Evolutionary conservation across 2,113 vertebrate species (phyloP).

Genomic region (Xiphias gladius): DNA sequence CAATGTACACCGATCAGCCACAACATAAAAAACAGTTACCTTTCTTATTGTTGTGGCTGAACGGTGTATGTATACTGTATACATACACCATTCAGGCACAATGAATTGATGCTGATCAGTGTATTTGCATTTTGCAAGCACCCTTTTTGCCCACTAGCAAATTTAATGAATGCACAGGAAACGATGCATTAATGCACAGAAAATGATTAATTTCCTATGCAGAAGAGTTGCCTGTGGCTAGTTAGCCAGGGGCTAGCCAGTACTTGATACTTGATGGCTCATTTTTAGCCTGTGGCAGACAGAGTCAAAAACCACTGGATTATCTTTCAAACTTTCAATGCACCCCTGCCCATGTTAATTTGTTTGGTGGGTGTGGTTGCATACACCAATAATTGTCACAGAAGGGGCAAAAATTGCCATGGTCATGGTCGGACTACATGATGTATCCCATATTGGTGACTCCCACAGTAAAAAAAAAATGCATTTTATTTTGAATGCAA

Average conservation of each 20-base stretch:
- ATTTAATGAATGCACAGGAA: constrained; percentile 43
- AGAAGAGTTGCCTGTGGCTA: constrained; percentile 11
- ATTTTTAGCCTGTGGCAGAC: constrained; percentile 9
- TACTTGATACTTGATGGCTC: background rate
- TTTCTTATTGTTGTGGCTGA: no score
- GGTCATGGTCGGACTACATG: background rate
- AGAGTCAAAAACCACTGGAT: background rate
- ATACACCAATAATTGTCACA: background rate
- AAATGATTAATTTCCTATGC: constrained; percentile 27
- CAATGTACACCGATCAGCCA: background rate
- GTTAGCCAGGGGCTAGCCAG: constrained; percentile 32
- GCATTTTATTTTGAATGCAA: background rate
- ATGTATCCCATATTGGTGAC: background rate
- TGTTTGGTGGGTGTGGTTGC: background rate
- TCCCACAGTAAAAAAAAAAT: background rate
- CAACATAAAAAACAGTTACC: no score
- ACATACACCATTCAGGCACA: no score
- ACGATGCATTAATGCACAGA: constrained; percentile 25
- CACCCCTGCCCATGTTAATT: background rate
- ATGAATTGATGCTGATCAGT: no score
- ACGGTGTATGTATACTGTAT: no score
- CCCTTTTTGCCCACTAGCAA: constrained; percentile 15
- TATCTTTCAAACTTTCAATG: background rate
- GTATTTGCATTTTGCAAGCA: constrained; percentile 25
- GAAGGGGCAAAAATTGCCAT: background rate